Conservation (phyloP, 2,888 invertebrate genomes). For the Leptinotarsa juncta region DNA sequence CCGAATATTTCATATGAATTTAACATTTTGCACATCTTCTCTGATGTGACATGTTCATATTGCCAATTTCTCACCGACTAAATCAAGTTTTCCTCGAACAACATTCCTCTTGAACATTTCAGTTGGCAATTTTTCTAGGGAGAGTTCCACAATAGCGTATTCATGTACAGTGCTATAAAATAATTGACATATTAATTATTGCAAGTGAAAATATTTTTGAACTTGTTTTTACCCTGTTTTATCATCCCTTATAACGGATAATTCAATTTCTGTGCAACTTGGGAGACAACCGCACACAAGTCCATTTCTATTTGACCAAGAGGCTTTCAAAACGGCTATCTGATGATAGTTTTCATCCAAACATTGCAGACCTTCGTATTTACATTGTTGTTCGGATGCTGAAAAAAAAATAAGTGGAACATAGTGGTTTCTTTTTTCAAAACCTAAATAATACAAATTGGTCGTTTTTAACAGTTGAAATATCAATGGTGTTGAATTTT, state of each 20-base stretch:
- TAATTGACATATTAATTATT: slow-evolving; percentile 21
- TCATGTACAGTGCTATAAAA: slow-evolving; percentile 57
- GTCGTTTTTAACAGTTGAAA: too few species aligned
- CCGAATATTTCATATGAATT: too few species aligned
- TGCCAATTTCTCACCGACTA: slow-evolving; percentile 70
- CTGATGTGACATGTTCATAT: not conserved
- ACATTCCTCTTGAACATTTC: slow-evolving; percentile 76
- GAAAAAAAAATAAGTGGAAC: slow-evolving; percentile 19
- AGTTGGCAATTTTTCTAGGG: slow-evolving; percentile 74
- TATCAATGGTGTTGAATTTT: too few species aligned
- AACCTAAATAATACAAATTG: too few species aligned
- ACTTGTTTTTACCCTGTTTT: slow-evolving; percentile 58
- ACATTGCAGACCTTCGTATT: slow-evolving; percentile 75
- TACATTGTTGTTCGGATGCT: slow-evolving; percentile 70
- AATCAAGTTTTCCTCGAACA: slow-evolving; percentile 73
- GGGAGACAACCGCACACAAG: slow-evolving; percentile 77
- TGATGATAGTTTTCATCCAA: slow-evolving; percentile 72
- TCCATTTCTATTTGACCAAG: slow-evolving; percentile 74
- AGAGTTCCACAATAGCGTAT: slow-evolving; percentile 69
- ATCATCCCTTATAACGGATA: slow-evolving; percentile 73
- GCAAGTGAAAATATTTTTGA: slow-evolving; percentile 27
- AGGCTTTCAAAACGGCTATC: slow-evolving; percentile 74
- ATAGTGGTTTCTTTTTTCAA: too few species aligned
- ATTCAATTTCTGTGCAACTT: slow-evolving; percentile 78
- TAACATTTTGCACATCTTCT: too few species aligned